A percentile compares a stretch with the other conserved stretches of the same genome.
Conservation (phyloP, 2,113 vertebrate species). For the Anthoscopus minutus region DNA sequence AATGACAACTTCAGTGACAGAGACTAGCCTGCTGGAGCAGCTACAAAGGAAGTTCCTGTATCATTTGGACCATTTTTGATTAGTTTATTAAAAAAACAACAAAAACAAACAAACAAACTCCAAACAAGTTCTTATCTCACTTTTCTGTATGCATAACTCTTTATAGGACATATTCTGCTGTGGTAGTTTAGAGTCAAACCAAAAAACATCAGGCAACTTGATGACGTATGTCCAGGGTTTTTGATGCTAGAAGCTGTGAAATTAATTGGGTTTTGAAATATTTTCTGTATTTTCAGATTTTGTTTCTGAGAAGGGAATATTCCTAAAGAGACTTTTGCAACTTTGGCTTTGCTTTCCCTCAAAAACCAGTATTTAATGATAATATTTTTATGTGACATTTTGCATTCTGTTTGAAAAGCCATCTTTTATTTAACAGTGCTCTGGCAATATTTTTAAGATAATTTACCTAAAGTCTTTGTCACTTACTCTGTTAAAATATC, state of each 20-base stretch:
- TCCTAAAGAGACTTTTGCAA: not conserved
- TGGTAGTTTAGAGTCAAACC: not conserved
- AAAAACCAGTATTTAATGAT: not conserved
- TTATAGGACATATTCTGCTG: not conserved
- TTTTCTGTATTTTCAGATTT: not conserved
- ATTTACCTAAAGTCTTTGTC: slow-evolving; percentile 18
- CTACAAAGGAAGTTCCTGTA: not conserved
- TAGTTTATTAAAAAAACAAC: not conserved
- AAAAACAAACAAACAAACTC: not conserved
- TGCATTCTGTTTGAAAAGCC: slow-evolving; percentile 35
- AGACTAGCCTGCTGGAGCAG: not conserved
- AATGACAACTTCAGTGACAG: not conserved
- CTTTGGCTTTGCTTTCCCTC: not conserved
- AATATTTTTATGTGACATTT: slow-evolving; percentile 18
- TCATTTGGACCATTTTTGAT: not conserved
- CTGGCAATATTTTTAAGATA: slow-evolving; percentile 3
- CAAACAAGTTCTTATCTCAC: not conserved
- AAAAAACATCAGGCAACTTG: not conserved
- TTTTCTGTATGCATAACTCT: not conserved
- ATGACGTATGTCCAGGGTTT: not conserved
- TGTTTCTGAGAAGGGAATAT: not conserved
- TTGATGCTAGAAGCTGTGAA: not conserved
- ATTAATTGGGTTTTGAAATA: not conserved
- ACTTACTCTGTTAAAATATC: not conserved
- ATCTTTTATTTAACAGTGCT: slow-evolving; percentile 39